These are phyloP conservation scores for Matsumurasca onukii DNA, from an alignment of 1,140 invertebrate genomes.

Conservation along the genomic window DNA sequence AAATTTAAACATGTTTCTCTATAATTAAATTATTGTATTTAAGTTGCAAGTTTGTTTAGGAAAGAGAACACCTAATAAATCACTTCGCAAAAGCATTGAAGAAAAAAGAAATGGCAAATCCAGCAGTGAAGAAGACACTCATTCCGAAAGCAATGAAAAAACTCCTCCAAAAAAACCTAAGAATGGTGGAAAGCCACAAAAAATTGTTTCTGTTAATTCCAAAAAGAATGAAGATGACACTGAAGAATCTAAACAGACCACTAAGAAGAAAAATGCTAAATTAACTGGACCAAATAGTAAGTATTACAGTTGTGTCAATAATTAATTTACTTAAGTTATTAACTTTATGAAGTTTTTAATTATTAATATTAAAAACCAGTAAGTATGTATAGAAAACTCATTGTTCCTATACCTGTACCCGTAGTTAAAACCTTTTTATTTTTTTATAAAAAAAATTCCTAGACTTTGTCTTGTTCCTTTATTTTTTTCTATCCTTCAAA, in stretches of 20 bases:
- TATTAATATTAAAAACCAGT: too few relatives aligned
- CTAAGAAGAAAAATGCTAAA: slow-evolving; percentile 7
- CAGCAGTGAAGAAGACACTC: slow-evolving; percentile 43
- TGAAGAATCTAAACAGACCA: slow-evolving; percentile 19
- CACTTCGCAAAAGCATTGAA: slow-evolving; percentile 58
- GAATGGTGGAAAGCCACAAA: neutral
- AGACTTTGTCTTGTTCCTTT: too few relatives aligned
- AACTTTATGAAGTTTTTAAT: neutral
- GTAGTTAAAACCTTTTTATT: too few relatives aligned
- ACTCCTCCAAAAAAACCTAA: neutral
- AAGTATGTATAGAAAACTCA: too few relatives aligned
- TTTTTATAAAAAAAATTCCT: too few relatives aligned
- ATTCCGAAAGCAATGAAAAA: slow-evolving; percentile 32
- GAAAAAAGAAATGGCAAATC: slow-evolving; percentile 48
- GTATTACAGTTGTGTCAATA: neutral
- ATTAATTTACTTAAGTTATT: neutral
- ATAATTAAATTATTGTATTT: too few relatives aligned
- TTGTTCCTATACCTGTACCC: too few relatives aligned
- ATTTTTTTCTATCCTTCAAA: too few relatives aligned
- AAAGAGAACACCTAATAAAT: slow-evolving; percentile 52
- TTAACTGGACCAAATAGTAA: neutral
- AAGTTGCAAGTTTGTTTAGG: too few relatives aligned
- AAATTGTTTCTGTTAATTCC: too few relatives aligned
- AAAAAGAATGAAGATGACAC: neutral
- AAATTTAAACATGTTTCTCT: too few relatives aligned